These are phyloP conservation scores for Masticophis lateralis DNA, from an alignment of 2,797 vertebrate species.

Conservation along the genomic window DNA sequence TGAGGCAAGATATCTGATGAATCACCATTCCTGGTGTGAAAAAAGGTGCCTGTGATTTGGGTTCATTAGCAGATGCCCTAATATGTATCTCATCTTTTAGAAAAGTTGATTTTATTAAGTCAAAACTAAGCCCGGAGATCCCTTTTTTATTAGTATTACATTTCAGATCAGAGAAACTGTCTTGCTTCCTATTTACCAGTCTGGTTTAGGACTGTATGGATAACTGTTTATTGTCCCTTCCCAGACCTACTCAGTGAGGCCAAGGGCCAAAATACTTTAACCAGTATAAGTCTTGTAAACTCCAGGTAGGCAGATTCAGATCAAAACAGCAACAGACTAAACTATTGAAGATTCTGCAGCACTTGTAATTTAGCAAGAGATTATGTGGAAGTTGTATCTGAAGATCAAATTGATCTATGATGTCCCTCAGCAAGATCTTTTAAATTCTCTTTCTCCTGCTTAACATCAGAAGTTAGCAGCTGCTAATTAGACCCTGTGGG, in stretches of 20 bases:
- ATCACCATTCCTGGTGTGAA: not conserved
- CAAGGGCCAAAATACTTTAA: not conserved
- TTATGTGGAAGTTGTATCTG: not conserved
- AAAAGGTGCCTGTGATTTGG: not conserved
- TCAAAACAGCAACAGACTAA: not conserved
- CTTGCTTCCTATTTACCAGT: not conserved
- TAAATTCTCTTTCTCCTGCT: not conserved
- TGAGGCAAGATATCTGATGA: not conserved
- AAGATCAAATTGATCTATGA: not conserved
- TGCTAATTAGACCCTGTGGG: not conserved
- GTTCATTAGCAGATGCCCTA: not conserved
- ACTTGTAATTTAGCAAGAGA: not conserved
- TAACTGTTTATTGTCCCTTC: not conserved
- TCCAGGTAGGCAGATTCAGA: not conserved
- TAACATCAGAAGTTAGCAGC: not conserved
- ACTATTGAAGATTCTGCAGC: not conserved
- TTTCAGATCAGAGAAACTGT: not conserved
- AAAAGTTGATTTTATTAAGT: not conserved
- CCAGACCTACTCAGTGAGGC: not conserved
- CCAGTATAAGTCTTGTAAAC: not conserved
- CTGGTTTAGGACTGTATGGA: not conserved
- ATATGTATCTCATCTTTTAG: not conserved
- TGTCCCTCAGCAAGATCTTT: not conserved
- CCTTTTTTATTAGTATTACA: not conserved
- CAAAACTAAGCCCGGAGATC: not conserved